Evolutionary conservation across 2,888 invertebrate genomes (phyloP), one percentile per base, ranked within the genome.

Genomic region (Leptinotarsa tumamoca): DNA sequence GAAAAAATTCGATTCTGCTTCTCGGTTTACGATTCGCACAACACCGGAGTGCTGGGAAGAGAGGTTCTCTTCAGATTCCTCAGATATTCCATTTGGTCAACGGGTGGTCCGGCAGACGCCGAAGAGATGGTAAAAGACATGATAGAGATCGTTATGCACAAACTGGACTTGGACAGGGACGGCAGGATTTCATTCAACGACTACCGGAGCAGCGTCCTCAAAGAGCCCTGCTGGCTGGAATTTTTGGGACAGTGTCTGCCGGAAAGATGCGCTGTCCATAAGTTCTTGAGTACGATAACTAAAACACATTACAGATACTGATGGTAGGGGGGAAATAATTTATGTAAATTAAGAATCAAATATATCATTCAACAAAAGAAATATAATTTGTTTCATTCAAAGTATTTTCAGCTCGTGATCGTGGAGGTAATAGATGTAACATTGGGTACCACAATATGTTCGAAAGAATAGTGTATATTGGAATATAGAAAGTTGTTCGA

Each of bases 121-220:
- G 94, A 93, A 73, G 95, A 95, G 85, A 92, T 92, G 72, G 92
- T 92, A 0, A 92, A 94, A 91, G 95, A 95, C 84, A 90, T 95
- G 83, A 92, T 93, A 0, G 94, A 94, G 80, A 90, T 93, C 49
- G 89, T 94, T 81, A 87, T 94, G 23, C 94, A 92, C 83, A 92
- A 94, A 83, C 91, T 95, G 90, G 95, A 95, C 83, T 77, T 89
- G 0, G 95, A 95, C 83, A 90, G 92, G 74, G 95, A 95, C 83
- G 94, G 94, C 0, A 89, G 92, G 70, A 92, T 95, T 23, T 93
- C 92, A 18, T 92, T 91, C 80, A 89, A 90, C 4, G 94, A 95
- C 84, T 95, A 93, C 84, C 90, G 90, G 52, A 85, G 89, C 13
- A 90, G 93, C 0, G 93, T 95, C 0, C 79, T 88, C 43, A 89